phyloP scores from a whole-genome alignment of 1,140 invertebrate genomes.

The Aphelenchoides besseyi region DNA sequence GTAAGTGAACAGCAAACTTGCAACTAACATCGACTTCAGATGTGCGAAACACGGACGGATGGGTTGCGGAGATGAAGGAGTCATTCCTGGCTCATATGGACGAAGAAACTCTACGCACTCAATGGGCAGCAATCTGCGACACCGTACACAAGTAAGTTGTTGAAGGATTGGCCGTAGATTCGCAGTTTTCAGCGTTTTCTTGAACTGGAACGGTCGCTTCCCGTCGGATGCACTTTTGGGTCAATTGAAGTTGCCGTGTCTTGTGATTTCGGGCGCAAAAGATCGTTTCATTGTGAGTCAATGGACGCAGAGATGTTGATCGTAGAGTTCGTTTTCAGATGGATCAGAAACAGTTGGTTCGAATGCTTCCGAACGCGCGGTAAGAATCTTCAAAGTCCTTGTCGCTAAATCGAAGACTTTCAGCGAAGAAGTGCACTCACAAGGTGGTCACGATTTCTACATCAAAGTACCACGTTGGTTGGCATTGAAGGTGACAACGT shows the following conservation, averaged over 20 bases:
- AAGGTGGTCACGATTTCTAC: conserved; percentile 58
- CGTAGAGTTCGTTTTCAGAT: conserved; percentile 8
- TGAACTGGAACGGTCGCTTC: conserved; percentile 58
- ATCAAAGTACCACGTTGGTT: conserved; percentile 61
- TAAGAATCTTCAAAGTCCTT: neutral
- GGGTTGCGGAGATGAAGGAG: conserved; percentile 46
- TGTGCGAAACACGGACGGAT: conserved; percentile 61
- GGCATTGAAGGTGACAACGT: conserved; percentile 39
- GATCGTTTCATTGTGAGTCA: conserved; percentile 60
- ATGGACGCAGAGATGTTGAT: too few species aligned
- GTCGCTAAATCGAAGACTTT: conserved; percentile 25
- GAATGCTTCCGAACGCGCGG: conserved; percentile 8
- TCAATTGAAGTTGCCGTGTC: conserved; percentile 49
- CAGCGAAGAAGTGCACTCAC: conserved; percentile 58
- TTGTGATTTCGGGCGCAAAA: conserved; percentile 53
- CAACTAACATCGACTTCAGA: too few species aligned
- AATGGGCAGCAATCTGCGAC: conserved; percentile 61
- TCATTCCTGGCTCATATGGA: conserved; percentile 56
- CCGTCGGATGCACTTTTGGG: conserved; percentile 49
- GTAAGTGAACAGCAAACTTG: too few species aligned
- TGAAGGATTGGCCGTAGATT: too few species aligned
- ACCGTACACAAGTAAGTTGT: conserved; percentile 53
- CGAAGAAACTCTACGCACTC: conserved; percentile 49
- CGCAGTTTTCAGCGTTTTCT: conserved; percentile 60
- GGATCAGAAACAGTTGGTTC: conserved; percentile 6